Evolutionary conservation across 2,113 vertebrate species (phyloP), one percentile per base, ranked within the genome.

Genomic region (Syrmaticus mikado): DNA sequence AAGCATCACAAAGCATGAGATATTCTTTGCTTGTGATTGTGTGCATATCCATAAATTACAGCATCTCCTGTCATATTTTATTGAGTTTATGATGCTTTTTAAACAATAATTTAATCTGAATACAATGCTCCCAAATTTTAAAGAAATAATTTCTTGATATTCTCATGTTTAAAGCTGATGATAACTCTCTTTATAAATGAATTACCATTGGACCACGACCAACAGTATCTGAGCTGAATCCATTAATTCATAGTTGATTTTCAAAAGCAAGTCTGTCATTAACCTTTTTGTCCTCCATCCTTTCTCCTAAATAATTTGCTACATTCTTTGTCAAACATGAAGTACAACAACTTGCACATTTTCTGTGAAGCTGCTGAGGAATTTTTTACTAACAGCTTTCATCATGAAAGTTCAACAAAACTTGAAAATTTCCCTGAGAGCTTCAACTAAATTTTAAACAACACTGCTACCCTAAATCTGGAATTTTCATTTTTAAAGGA

Each of bases 31-130:
- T 67, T 82, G 67, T 5, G 17, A 36, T 15, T 65, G 30, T 50
- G n/a, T 85, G 28, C 41, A 82, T 87, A 87, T 91, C 15, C 50
- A 62, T 74, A 84, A 85, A 84, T 90, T 85, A 78, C 0, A 0
- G n/a, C 73, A 36, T 82, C 74, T 87, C 6, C 25, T 91, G 86
- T 90, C 55, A 62, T 50, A 85, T 77, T 88, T 53, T 92, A 13
- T 90, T 82, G 50, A 28, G 50, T 75, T 70, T 78, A 90, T 87
- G 45, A 66, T 87, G 36, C 28, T 68, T 91, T 95, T 97, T 90
- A 89, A 93, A 91, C 43, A 95, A 88, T 87, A 89, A 91, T 85
- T 95, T 93, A 91, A 91, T 62, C 74, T 64, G 84, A 96, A 90
- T 82, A 79, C 67, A 70, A 74, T 48, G 24, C 16, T 87, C 15